Conservation (phyloP, 2,113 vertebrate genomes). For the Mohoua ochrocephala region DNA sequence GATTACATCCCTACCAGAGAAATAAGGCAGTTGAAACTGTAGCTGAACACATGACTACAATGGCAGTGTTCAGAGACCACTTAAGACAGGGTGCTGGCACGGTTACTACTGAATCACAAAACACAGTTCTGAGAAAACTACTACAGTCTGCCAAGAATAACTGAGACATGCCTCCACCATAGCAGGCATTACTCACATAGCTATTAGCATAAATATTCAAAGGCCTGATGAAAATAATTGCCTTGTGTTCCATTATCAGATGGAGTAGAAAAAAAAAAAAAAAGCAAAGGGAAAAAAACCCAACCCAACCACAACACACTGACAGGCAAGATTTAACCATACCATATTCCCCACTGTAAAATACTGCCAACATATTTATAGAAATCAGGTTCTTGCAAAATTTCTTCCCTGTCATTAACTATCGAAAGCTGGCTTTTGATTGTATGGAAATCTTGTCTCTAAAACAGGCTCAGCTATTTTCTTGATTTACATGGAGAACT, state of each 20-base stretch:
- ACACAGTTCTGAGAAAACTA: neutral
- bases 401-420: neutral
- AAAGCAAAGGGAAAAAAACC: neutral
- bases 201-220: neutral
- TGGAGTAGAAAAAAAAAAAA: neutral
- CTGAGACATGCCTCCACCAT: neutral
- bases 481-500: neutral
- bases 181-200: neutral
- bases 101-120: neutral
- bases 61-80: neutral
- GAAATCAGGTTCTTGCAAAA: neutral
- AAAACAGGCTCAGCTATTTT: neutral
- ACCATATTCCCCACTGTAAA: neutral
- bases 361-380: neutral
- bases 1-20: neutral
- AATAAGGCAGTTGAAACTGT: neutral
- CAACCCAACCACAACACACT: neutral
- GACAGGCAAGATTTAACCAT: neutral
- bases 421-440: neutral
- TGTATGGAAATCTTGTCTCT: neutral
- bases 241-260: neutral
- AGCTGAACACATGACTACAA: neutral
- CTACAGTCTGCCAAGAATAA: slow-evolving; percentile 24
- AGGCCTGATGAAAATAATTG: neutral
- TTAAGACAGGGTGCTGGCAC: neutral